These are phyloP conservation scores for Perca flavescens DNA, from an alignment of 2,113 vertebrate species.

Conservation along the genomic window DNA sequence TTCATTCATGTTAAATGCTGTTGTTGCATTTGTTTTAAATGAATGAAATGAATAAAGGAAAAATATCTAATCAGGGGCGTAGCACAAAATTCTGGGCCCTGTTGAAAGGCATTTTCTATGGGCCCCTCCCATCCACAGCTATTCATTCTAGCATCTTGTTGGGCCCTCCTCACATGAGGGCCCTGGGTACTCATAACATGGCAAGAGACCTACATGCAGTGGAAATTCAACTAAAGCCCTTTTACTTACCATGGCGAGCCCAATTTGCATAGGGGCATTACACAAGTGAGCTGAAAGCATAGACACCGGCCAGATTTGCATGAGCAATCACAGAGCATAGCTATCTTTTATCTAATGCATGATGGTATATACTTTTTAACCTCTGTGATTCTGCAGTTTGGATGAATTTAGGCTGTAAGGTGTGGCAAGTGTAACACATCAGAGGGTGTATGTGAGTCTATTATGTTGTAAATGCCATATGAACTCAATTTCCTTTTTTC, in stretches of 20 bases:
- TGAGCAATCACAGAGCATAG: neutral
- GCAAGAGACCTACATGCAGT: neutral
- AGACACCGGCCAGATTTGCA: conserved; percentile 48
- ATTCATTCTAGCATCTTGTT: too few species aligned
- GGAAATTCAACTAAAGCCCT: neutral
- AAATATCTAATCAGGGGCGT: neutral
- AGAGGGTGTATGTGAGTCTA: neutral
- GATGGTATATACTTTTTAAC: neutral
- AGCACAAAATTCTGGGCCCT: too few species aligned
- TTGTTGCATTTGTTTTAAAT: too few species aligned
- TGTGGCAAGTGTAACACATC: conserved; percentile 1
- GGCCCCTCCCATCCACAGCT: too few species aligned
- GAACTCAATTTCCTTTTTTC: neutral
- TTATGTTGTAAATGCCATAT: neutral
- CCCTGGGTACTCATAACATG: too few species aligned
- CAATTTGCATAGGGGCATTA: conserved; percentile 57
- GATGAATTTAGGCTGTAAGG: neutral
- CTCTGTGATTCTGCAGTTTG: neutral
- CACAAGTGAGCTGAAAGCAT: conserved; percentile 33
- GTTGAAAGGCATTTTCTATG: too few species aligned
- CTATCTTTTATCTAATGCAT: neutral
- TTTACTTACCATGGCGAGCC: conserved; percentile 11
- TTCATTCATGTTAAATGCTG: too few species aligned
- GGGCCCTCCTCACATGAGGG: too few species aligned
- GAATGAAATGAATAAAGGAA: too few species aligned